Evolutionary conservation across 1,140 invertebrate genomes (phyloP).

Genomic region (Berghia stephanieae): DNA sequence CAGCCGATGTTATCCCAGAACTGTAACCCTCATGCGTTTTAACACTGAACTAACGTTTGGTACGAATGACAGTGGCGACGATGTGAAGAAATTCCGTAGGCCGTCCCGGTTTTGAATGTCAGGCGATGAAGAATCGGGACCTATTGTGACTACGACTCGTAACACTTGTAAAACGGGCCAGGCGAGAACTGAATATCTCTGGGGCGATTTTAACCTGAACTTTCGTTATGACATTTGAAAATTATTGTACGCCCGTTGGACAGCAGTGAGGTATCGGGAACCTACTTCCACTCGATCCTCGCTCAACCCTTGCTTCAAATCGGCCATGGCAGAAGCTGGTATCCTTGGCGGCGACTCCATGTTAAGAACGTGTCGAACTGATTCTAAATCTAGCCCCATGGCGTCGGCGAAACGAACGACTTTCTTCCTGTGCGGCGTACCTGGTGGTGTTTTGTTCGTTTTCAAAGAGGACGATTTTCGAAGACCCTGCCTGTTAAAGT

Average conservation of each 20-base stretch:
- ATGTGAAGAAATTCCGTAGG: slow-evolving; percentile 84
- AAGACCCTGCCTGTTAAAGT: slow-evolving; percentile 52
- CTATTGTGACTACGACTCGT: too few relatives aligned
- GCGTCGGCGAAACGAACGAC: slow-evolving; percentile 95
- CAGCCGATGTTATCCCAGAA: slow-evolving; percentile 92
- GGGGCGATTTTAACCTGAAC: too few relatives aligned
- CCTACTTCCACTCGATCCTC: slow-evolving; percentile 48
- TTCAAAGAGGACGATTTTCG: slow-evolving; percentile 78
- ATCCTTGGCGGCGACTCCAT: slow-evolving; percentile 63
- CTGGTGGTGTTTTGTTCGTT: slow-evolving; percentile 89
- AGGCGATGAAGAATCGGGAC: too few relatives aligned
- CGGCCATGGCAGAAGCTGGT: slow-evolving; percentile 61
- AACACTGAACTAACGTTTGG: slow-evolving; percentile 82
- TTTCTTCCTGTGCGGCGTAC: slow-evolving; percentile 79
- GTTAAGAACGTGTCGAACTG: slow-evolving; percentile 74
- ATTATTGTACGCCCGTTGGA: slow-evolving; percentile 78
- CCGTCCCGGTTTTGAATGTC: slow-evolving; percentile 90
- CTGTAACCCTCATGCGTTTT: slow-evolving; percentile 78
- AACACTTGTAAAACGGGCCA: too few relatives aligned
- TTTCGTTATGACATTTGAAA: too few relatives aligned
- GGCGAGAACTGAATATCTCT: too few relatives aligned
- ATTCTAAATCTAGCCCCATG: slow-evolving; percentile 89
- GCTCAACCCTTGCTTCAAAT: slow-evolving; percentile 52
- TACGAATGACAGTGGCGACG: slow-evolving; percentile 69
- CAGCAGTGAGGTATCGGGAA: slow-evolving; percentile 72